A percentile compares a stretch with the other conserved stretches of the same genome.
phyloP scores from a whole-genome alignment of 1,140 invertebrate genomes.

The Formica selysi region DNA sequence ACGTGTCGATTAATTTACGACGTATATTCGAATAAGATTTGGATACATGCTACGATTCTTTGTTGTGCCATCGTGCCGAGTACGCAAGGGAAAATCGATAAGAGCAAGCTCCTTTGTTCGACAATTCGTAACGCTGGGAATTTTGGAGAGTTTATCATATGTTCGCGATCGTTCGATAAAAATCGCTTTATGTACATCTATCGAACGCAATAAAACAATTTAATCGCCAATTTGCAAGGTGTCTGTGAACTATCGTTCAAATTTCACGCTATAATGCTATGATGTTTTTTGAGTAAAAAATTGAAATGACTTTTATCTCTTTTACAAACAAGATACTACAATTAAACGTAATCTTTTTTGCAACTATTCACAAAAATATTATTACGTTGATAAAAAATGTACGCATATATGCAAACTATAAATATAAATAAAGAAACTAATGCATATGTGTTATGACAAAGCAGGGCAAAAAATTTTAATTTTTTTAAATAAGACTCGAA shows the following conservation, averaged over 20 bases:
- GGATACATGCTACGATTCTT: constrained; percentile 72
- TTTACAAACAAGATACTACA: not conserved
- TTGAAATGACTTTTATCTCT: not conserved
- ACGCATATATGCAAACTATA: not conserved
- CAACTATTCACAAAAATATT: not conserved
- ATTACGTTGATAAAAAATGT: not conserved
- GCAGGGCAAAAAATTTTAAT: not conserved
- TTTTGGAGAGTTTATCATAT: constrained; percentile 68
- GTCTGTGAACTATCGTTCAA: not conserved
- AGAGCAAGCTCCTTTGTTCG: constrained; percentile 81
- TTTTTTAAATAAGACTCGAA: not conserved
- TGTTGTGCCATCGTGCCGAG: constrained; percentile 74
- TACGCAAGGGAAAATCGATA: constrained; percentile 83
- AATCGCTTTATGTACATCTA: not conserved
- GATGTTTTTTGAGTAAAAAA: not conserved
- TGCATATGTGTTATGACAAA: not conserved
- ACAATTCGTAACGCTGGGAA: constrained; percentile 64
- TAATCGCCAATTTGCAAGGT: not conserved
- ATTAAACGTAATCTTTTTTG: not conserved
- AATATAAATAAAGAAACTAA: not conserved
- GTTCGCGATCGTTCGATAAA: not conserved
- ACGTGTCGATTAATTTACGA: not conserved
- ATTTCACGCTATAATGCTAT: not conserved
- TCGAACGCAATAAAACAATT: constrained; percentile 25
- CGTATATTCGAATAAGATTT: not conserved